phyloP scores from a whole-genome alignment of 2,797 vertebrate genomes.

The Dendrocincla tyrannina region DNA sequence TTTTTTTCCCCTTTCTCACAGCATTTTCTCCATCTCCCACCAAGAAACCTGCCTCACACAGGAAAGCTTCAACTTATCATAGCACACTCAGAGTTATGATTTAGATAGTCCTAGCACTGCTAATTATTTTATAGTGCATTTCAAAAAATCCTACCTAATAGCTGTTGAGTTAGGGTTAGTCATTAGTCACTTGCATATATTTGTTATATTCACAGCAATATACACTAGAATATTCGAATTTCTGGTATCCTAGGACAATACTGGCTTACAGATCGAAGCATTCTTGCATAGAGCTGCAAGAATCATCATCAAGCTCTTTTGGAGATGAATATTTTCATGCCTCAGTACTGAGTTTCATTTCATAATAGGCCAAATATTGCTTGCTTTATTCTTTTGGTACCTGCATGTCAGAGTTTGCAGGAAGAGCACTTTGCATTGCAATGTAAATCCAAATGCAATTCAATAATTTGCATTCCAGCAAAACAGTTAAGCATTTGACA shows the following conservation, averaged over 20 bases:
- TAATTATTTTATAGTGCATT: not conserved
- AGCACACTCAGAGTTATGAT: not conserved
- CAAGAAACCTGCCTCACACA: not conserved
- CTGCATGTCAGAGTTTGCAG: not conserved
- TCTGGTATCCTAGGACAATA: not conserved
- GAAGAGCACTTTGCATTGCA: not conserved
- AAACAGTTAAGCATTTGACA: not conserved
- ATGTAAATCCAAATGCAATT: not conserved
- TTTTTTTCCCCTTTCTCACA: not conserved
- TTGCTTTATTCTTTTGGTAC: not conserved
- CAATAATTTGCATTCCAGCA: not conserved
- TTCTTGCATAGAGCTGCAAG: not conserved
- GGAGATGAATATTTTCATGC: not conserved
- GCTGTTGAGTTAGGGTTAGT: not conserved
- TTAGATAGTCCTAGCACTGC: not conserved
- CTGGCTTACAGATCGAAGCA: not conserved
- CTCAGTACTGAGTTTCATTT: not conserved
- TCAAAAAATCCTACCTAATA: not conserved
- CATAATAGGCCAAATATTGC: not conserved
- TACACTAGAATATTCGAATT: conserved; percentile 1
- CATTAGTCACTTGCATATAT: not conserved
- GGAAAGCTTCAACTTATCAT: not conserved
- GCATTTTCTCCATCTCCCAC: not conserved
- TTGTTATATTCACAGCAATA: not conserved
- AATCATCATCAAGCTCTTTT: not conserved